These are phyloP conservation scores for Piscicola geometra DNA, from an alignment of 2,888 invertebrate species.

Conservation along the genomic window DNA sequence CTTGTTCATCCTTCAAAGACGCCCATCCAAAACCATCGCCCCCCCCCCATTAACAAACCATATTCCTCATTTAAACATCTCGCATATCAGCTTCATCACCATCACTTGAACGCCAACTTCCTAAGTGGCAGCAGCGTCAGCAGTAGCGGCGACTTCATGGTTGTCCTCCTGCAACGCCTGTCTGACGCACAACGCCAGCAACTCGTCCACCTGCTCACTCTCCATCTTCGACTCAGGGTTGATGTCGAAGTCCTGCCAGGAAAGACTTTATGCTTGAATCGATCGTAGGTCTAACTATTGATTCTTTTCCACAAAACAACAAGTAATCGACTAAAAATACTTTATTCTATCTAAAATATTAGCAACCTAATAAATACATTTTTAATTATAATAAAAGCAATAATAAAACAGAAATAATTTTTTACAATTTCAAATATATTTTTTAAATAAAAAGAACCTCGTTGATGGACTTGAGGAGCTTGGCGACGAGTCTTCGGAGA, in stretches of 20 bases:
- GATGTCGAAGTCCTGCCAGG: slow-evolving; percentile 53
- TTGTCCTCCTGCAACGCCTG: slow-evolving; percentile 49
- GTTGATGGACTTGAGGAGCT: slow-evolving; percentile 53
- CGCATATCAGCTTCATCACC: slow-evolving; percentile 13
- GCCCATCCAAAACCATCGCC: too few relatives aligned
- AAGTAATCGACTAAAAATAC: slow-evolving; percentile 6
- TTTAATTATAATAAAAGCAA: background rate
- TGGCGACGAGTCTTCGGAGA: slow-evolving; percentile 53
- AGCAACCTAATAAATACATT: background rate
- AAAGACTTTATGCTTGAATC: too few relatives aligned
- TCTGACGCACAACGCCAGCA: slow-evolving; percentile 51
- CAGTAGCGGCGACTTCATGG: background rate
- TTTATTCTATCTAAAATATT: background rate
- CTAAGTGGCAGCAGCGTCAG: background rate
- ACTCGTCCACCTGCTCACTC: slow-evolving; percentile 54
- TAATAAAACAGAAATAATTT: background rate
- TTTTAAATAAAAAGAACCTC: slow-evolving; percentile 46
- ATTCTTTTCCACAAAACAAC: background rate
- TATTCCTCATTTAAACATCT: background rate
- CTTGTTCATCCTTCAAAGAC: too few relatives aligned
- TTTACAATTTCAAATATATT: background rate
- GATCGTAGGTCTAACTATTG: too few relatives aligned
- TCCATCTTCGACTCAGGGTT: slow-evolving; percentile 51
- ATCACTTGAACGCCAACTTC: slow-evolving; percentile 12
- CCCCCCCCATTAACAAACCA: too few relatives aligned